Percentiles rank a stretch among this genome's conserved stretches.
These are phyloP conservation scores for Origma solitaria DNA, from an alignment of 2,113 vertebrate species.

Conservation along the genomic window DNA sequence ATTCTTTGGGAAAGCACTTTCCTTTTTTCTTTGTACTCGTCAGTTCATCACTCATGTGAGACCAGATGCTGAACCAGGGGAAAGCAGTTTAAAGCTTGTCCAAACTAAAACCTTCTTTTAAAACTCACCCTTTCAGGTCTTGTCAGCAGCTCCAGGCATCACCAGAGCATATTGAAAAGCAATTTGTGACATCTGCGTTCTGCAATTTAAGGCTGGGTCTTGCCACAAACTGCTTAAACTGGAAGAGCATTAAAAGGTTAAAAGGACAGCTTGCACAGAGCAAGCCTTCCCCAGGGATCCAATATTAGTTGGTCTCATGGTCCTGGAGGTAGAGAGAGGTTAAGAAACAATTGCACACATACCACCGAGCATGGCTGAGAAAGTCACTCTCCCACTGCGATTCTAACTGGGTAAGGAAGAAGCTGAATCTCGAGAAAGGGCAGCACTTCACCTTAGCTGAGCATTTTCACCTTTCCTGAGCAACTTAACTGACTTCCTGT, in stretches of 20 bases:
- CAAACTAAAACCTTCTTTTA: conserved; percentile 25
- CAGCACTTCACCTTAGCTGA: background rate
- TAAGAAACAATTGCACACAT: background rate
- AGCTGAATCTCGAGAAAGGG: background rate
- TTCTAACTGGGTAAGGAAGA: background rate
- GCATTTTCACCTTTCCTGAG: background rate
- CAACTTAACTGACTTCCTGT: background rate
- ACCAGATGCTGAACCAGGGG: conserved; percentile 12
- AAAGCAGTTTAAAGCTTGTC: conserved; percentile 47
- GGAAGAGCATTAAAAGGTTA: conserved; percentile 39
- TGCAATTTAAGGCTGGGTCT: conserved; percentile 19
- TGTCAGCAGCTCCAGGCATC: conserved; percentile 45
- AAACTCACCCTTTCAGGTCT: conserved; percentile 10
- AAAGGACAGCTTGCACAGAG: conserved; percentile 26
- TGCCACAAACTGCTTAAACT: conserved; percentile 29
- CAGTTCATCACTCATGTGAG: background rate
- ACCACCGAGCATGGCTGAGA: background rate
- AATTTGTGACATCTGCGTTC: conserved; percentile 44
- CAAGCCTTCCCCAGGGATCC: background rate
- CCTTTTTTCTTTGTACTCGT: background rate
- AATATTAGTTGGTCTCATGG: background rate
- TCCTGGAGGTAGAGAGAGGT: background rate
- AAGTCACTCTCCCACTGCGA: background rate
- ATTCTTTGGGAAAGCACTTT: background rate
- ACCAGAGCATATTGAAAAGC: conserved; percentile 50